Evolutionary conservation across 1,140 invertebrate genomes (phyloP).

Genomic region (Papilio polyxenes): DNA sequence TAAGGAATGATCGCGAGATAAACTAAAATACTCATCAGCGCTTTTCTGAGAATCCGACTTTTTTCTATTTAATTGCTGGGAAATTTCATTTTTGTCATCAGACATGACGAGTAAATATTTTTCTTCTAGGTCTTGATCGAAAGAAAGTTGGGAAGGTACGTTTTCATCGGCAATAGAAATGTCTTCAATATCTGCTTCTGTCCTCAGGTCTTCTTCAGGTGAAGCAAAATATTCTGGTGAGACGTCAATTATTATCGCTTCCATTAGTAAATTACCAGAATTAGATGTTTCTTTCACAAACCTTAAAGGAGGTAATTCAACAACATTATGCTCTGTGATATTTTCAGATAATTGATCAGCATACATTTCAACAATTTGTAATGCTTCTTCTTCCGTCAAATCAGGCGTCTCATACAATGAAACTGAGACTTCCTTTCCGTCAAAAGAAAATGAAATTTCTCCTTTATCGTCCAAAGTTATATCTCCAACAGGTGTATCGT

Average conservation of each 20-base stretch:
- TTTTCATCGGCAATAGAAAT: conserved; percentile 88
- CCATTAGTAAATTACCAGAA: conserved; percentile 92
- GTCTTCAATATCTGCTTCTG: conserved; percentile 92
- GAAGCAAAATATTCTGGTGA: conserved; percentile 89
- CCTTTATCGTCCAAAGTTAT: conserved; percentile 89
- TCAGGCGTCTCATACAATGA: conserved; percentile 95
- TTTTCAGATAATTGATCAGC: conserved; percentile 95
- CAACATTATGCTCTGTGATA: conserved; percentile 92
- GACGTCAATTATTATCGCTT: conserved; percentile 95
- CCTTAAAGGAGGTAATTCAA: conserved; percentile 92
- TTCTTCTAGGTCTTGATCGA: conserved; percentile 69
- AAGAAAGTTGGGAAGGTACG: conserved; percentile 69
- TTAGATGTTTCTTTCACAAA: conserved; percentile 94
- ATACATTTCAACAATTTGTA: conserved; percentile 96
- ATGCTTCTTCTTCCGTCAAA: conserved; percentile 93
- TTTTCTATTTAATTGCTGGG: conserved; percentile 74
- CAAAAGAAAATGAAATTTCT: conserved; percentile 93
- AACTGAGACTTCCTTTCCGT: conserved; percentile 94
- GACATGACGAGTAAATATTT: conserved; percentile 68
- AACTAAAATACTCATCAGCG: conserved; percentile 81
- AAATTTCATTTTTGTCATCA: conserved; percentile 67
- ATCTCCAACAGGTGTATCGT: conserved; percentile 89
- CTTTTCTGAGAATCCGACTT: conserved; percentile 82
- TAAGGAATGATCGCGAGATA: conserved; percentile 76
- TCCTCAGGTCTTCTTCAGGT: conserved; percentile 89